A percentile compares a stretch with the other conserved stretches of the same genome.
Evolutionary conservation across 2,797 vertebrate genomes (phyloP).

Genomic region (Chrysolophus pictus): DNA sequence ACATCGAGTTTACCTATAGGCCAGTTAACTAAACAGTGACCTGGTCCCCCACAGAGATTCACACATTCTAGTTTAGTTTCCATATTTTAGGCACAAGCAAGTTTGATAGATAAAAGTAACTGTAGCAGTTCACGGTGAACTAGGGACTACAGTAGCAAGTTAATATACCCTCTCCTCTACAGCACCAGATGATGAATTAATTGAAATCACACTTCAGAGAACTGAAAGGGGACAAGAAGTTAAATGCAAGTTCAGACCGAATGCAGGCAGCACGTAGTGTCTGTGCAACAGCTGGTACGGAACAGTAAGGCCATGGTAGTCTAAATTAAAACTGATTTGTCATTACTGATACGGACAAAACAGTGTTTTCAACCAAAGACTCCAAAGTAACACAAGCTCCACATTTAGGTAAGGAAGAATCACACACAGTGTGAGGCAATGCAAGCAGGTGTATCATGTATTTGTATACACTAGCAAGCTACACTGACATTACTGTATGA

Average conservation of each 20-base stretch:
- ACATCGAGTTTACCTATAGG: slow-evolving; percentile 73
- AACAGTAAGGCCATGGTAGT: slow-evolving; percentile 72
- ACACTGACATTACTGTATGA: slow-evolving; percentile 42
- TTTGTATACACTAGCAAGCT: slow-evolving; percentile 46
- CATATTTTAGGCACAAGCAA: slow-evolving; percentile 79
- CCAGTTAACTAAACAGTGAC: slow-evolving; percentile 73
- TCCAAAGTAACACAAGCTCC: neutral
- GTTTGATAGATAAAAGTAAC: slow-evolving; percentile 69
- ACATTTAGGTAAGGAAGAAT: slow-evolving; percentile 41
- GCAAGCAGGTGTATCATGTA: slow-evolving; percentile 45
- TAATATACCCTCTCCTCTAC: slow-evolving; percentile 71
- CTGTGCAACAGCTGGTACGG: slow-evolving; percentile 54
- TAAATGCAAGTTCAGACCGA: slow-evolving; percentile 43
- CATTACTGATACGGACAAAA: neutral
- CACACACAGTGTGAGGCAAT: slow-evolving; percentile 75
- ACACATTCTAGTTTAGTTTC: slow-evolving; percentile 71
- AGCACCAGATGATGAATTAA: slow-evolving; percentile 72
- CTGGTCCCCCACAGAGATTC: slow-evolving; percentile 72
- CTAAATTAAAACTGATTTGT: slow-evolving; percentile 49
- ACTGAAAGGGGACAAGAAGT: slow-evolving; percentile 64
- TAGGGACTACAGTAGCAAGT: slow-evolving; percentile 62
- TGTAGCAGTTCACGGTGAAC: slow-evolving; percentile 71
- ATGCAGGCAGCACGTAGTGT: slow-evolving; percentile 67
- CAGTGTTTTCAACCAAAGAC: neutral
- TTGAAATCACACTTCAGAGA: slow-evolving; percentile 72